Evolutionary conservation across 2,888 invertebrate genomes (phyloP), one percentile per base, ranked within the genome.

Genomic region (Cistogaster globosa): DNA sequence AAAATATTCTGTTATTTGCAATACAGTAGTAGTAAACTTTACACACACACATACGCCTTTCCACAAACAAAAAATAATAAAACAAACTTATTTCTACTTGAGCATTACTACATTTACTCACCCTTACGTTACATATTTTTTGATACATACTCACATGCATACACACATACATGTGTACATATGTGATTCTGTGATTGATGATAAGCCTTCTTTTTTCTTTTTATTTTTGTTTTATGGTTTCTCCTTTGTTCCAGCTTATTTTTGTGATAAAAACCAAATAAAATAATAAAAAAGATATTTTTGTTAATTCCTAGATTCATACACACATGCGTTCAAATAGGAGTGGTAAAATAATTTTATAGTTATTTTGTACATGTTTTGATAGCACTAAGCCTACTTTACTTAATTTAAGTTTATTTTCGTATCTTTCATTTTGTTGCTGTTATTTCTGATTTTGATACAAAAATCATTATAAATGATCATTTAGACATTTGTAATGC

Each of bases 401-500:
- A 62, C 16, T 69, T 42, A n/a, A 38, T 38, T 62, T 62, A 62
- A 76, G 65, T 76, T 83, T 76, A 63, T 76, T 8, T 48, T 55
- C 8, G 18, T 67, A 67, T 51, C 18, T 55, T 20, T 26, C 5
- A 5, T 81, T 62, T 51, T 67, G 36, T 57, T 45, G 6, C 22
- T 78, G n/a, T 12, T 74, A 26, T 51, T 67, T 8, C 36, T 36
- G 42, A 26, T 16, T 62, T 22, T 67, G 32, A 58, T 68, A 42
- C 22, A 60, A 38, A 57, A 83, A 84, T 83, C 72, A 63, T 86
- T 84, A 84, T 84, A 79, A 84, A 86, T 86, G 76, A 76, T 85
- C 82, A 78, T 78, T 85, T 78, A 85, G 85, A 78, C 85, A 79
- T 82, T 79, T 78, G 82, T 82, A 85, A 85, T 79, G 75, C 78